A percentile compares a stretch with the other conserved stretches of the same genome.
Evolutionary conservation across 2,888 invertebrate species (phyloP).

Genomic region (Lasiommata megera): DNA sequence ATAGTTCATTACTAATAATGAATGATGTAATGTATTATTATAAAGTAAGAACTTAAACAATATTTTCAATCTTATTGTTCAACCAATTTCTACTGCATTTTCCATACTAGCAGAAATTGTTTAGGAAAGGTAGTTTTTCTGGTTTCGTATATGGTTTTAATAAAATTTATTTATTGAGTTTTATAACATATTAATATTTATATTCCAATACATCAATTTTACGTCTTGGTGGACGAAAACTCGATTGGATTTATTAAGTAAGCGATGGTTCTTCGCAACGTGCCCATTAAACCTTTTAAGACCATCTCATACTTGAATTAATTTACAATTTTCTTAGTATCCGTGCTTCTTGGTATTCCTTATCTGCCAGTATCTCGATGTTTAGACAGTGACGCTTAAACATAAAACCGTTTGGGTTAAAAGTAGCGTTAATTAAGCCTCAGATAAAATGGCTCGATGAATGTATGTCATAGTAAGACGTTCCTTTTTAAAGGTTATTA

Average conservation of each 20-base stretch:
- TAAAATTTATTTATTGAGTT: no score
- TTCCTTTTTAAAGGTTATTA: background rate
- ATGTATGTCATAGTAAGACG: background rate
- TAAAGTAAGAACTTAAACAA: no score
- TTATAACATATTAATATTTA: no score
- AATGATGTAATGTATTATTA: no score
- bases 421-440: background rate
- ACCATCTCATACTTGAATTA: background rate
- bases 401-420: background rate
- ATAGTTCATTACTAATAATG: no score
- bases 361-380: background rate
- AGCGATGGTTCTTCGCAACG: background rate
- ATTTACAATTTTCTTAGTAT: constrained; percentile 1
- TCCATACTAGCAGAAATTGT: no score
- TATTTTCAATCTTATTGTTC: no score
- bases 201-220: no score
- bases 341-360: background rate
- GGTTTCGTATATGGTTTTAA: no score
- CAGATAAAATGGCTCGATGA: background rate
- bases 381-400: background rate
- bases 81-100: no score
- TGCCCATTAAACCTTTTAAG: background rate
- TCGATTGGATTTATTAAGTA: background rate
- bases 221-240: no score
- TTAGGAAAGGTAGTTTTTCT: no score